Base-by-base conservation (phyloP, 2,113 vertebrate genomes). In the Cinclus cinclus region DNA sequence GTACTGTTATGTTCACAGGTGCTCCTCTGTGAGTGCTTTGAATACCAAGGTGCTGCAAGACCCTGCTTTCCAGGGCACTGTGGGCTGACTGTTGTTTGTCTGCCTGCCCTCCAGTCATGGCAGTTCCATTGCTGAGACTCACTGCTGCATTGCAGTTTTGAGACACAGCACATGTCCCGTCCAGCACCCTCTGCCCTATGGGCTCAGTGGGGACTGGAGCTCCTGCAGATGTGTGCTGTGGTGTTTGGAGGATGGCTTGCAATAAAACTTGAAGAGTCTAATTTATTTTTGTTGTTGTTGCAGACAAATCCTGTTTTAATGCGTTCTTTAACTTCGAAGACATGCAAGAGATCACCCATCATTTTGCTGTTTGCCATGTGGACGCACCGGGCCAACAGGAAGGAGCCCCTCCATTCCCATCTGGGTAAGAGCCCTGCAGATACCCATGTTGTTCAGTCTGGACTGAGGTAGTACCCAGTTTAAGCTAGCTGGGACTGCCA, bases 231-330 rank as follows among this genome's bases (percentile, higher is more conserved):
- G 7, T 52, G 10, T 55, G 53, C 46, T 0, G 0, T 39, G 44
- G 27, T 84, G 53, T 79, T 87, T 59, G 46, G 46, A 68, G 27
- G 25, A 18, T 49, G 50, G 42, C 31, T 70, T 4, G 3, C 46
- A 92, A 27, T 64, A 68, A 55, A 76, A n/a, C 50, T 39, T 83
- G 49, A 56, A 81, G 24, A 10, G 5, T 94, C 80, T 94, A 13
- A 53, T 84, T 70, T 63, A 6, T 73, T 46, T 20, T 67, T 82
- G 59, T 70, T 96, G 50, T 95, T 96, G 27, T 96, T 97, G 21
- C 87, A 99, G 99, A 99, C 97, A 99, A 99, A 96, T 99, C 99
- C n/a, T 99, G 99, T 98, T 99, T 99, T 98, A 99, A 99, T 13
- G 98, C 99, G 2, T 99, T 99, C 97, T 99, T 99, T 96, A 99